Evolutionary conservation across 2,113 vertebrate species (phyloP), one percentile per base, ranked within the genome.

Genomic region (Dicrurus megarhynchus): DNA sequence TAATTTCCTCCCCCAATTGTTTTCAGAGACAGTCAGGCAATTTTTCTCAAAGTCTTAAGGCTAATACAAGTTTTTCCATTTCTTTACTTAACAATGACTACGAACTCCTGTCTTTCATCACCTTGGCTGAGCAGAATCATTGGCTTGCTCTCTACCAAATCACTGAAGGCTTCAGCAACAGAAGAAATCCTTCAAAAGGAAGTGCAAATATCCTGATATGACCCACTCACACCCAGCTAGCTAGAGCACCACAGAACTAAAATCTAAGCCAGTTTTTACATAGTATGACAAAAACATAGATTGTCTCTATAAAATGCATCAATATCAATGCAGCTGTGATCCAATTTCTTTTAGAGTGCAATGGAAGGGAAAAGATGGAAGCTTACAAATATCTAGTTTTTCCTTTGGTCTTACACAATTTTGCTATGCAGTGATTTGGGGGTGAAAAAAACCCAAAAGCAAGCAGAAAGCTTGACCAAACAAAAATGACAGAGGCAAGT

Each of bases 121-220:
- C 44, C 44, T 52, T 91, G 30, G 33, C 56, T 89, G 11, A 85
- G 23, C 30, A 76, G 65, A 90, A 75, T 64, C 35, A 85, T 14
- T 79, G 81, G 39, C 69, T 87, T 1, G 1, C 11, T 79, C 28
- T 68, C 57, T 89, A 28, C 4, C 1, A 2, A 87, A 82, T 37
- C 57, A 78, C 44, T 68, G n/a, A 65, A 82, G n/a, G 65, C 47
- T 91, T 84, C 60, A 82, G 69, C 33, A 96, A 64, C 18, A 61
- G 55, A 94, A 64, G 39, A 91, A 94, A 87, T 52, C 21, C 35
- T 87, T 22, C 27, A 82, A 82, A 84, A 87, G 65, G 63, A 95
- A 90, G 30, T 41, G 33, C 10, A 89, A 75, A 75, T 67, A 91
- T 59, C 52, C 33, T 82, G 61, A 44, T 70, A 74, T 11, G 35